Evolutionary conservation across 2,113 vertebrate genomes (phyloP), one percentile per base, ranked within the genome.

Genomic region (Corydoras sp.): DNA sequence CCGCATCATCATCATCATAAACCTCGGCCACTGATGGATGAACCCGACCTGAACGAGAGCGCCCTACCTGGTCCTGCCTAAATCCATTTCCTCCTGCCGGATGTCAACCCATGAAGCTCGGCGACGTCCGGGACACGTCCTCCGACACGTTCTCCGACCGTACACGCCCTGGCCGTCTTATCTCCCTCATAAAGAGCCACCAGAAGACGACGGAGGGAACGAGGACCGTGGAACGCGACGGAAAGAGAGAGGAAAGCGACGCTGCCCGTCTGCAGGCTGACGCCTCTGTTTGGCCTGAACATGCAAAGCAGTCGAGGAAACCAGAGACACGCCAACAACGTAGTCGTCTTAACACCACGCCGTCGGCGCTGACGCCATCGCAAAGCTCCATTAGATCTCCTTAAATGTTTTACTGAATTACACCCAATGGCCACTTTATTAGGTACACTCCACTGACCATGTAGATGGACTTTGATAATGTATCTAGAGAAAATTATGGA

Each of bases 201-300:
- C 29, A 73, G 18, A 56, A 68, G 76, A 73, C 75, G 60, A 72
- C 75, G 73, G 61, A 3, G 73, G 76, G 72, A 74, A 60, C 61
- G 48, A 8, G 15, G 70, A 13, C 82, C 80, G 81, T 85, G 65
- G 65, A 54, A 78, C 76, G 62, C 61, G 58, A 62, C 53, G 50
- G 60, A 65, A 60, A 71, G 56, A 12, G 35, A 68, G 79, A 75
- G 62, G 63, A 59, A 49, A 65, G 49, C 18, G 49, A 79, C 72
- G 65, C 68, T 81, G 59, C 79, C 67, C 68, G 70, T 68, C 55
- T 74, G 72, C 71, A 67, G 81, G 77, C 80, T 84, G 77, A 74
- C 61, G 60, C 82, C 83, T 81, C 81, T 55, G 55, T 67, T 83
- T 81, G 79, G 81, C 76, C 73, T 80, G 75, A 62, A 59, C 67